Evolutionary conservation across 2,888 invertebrate genomes (phyloP), one percentile per base, ranked within the genome.

Genomic region (Galerucella pusilla): DNA sequence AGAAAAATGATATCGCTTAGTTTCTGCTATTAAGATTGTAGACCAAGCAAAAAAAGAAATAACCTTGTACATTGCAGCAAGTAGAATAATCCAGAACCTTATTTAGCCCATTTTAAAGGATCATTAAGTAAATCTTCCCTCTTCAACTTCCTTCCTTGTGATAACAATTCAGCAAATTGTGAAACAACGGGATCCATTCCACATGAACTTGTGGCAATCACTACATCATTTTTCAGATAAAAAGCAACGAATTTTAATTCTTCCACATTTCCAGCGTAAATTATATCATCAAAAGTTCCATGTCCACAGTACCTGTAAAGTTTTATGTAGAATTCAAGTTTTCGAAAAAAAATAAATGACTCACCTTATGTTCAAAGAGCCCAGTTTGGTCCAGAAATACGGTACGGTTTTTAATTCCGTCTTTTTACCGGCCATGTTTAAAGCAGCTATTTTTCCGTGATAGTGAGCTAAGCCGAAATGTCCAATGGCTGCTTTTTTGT

Each of bases 391-490:
- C 95, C 97, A 98, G 89, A 98, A 98, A 88, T 93, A 97, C 0
- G 97, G 97, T 0, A 97, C 94, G 0, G 94, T 91, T 80, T 90
- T 89, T 71, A 94, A 85, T 1, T 91, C 88, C 2, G 90, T 89
- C 49, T 89, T 87, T 78, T 91, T 91, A 60, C 93, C 94, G n/a
- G 93, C 86, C 89, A 98, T 97, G 87, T 96, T 97, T 74, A 94
- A 88, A 3, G 94, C 97, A 4, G 97, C 97, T 46, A 94, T 90
- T 77, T 92, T 91, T 0, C 97, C 98, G 86, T 98, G 98, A 85
- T 96, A 94, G 83, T 96, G 95, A 1, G 98, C 96, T 85, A 98
- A 90, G 67, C 96, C 94, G 88, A 94, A 96, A 86, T 98, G 98
- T 20, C 74, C 97, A 80, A 98, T 95, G 66, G 92, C 91, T 77